Conservation (phyloP, 64 coral and sea anemone genomes). For the Dendrophyllia cribrosa region DNA sequence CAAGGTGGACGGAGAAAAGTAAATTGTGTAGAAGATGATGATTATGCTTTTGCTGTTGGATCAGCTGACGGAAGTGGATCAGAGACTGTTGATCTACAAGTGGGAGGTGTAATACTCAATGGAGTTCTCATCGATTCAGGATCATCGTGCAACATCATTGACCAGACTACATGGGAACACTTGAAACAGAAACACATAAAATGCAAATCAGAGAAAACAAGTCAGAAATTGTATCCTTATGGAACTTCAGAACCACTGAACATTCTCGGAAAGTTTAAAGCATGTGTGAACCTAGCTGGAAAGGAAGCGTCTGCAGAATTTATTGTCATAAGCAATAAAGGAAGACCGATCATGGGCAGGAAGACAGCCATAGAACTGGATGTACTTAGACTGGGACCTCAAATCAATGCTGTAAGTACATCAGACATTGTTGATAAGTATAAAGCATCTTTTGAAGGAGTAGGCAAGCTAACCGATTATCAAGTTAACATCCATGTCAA, state of each 20-base stretch:
- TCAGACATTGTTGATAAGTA: background rate
- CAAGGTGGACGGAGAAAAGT: background rate
- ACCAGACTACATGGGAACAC: background rate
- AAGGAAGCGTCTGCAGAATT: slow-evolving; percentile 16
- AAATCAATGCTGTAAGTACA: background rate
- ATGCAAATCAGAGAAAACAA: background rate
- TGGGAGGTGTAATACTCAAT: background rate
- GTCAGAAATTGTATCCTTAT: background rate
- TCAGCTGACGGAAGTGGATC: too few relatives aligned
- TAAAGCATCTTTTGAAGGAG: too few relatives aligned
- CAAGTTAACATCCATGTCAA: slow-evolving; percentile 51
- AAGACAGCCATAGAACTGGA: slow-evolving; percentile 18
- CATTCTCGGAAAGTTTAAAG: background rate
- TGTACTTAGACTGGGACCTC: background rate
- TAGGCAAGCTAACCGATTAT: slow-evolving; percentile 50
- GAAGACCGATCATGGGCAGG: background rate
- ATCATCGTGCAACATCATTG: background rate
- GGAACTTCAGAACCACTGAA: background rate
- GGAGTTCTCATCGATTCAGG: background rate
- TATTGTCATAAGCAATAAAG: background rate
- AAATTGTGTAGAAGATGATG: background rate
- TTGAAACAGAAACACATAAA: background rate
- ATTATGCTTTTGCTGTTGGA: background rate
- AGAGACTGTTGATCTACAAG: background rate
- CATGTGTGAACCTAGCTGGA: background rate